These are phyloP conservation scores for Cosmia pyralina DNA, from an alignment of 2,888 invertebrate species.

Conservation along the genomic window DNA sequence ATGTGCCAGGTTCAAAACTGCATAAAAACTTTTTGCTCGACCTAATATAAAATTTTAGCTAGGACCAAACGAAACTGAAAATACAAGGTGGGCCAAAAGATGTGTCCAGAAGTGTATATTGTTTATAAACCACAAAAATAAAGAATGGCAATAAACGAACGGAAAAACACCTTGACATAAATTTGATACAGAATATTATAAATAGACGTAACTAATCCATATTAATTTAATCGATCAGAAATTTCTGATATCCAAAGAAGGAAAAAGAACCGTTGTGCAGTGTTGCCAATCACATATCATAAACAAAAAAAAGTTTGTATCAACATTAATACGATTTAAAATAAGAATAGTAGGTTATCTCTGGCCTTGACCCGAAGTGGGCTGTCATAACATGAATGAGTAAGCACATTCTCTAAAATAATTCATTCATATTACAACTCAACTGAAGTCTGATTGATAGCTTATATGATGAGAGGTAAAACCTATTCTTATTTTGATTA, in stretches of 20 bases:
- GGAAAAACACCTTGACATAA: neutral
- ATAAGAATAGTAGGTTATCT: neutral
- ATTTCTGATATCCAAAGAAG: too few species aligned
- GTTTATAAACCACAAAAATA: too few species aligned
- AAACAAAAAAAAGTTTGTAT: too few species aligned
- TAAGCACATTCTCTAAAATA: slow-evolving; percentile 6
- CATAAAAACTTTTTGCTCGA: too few species aligned
- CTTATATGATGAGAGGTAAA: neutral
- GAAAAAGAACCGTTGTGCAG: neutral
- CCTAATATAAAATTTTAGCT: too few species aligned
- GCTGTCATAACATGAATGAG: slow-evolving; percentile 11
- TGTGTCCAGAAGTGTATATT: too few species aligned
- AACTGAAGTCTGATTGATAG: neutral
- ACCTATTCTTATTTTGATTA: neutral
- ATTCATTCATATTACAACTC: neutral
- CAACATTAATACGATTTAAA: neutral
- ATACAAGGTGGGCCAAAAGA: too few species aligned
- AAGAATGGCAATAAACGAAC: too few species aligned
- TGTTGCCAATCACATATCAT: too few species aligned
- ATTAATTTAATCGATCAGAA: too few species aligned
- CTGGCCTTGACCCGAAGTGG: slow-evolving; percentile 26
- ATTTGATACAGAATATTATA: neutral
- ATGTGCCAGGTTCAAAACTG: too few species aligned
- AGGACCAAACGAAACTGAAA: too few species aligned
- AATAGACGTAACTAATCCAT: neutral